Base-by-base conservation (phyloP, 2,888 invertebrate genomes). In the Heliconius aoede region DNA sequence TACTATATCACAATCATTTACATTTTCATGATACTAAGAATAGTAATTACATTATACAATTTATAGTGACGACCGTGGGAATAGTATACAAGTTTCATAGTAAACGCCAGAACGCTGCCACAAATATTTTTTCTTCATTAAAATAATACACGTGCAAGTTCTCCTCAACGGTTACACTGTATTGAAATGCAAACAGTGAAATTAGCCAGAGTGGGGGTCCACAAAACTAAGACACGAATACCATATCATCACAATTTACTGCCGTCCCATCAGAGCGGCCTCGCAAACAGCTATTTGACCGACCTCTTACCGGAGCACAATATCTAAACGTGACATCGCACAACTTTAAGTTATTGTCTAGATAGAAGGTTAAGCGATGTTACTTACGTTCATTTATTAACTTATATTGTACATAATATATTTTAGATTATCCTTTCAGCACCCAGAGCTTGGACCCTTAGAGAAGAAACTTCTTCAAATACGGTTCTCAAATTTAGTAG, bases 111-210 rank as follows among this genome's bases (percentile, higher is more conserved):
- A 24, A 64, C 64, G 64, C n/a, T 64, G 64, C 24, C 32, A 64
- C 64, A 64, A 64, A 64, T 36, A 60, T 36, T 24, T 60, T 60
- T 71, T 32, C 58, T 72, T 40, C 60, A 36, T 60, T 60, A 58
- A 71, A 36, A 60, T 60, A 60, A 72, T 36, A 55, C 72, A 72
- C 72, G 72, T 58, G 72, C 67, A n/a, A 58, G 32, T 28, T 71
- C 55, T 62, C 55, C 36, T 28, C 55, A 64, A 85, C 81, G 76
- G 55, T 82, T 80, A 81, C 72, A 80, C 82, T 77, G 79, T 82
- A 90, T 89, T 86, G 86, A 85, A 87, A 90, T 90, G 86, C 89
- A 89, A 85, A 88, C 86, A 85, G 88, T 87, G 87, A 86, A 87
- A 89, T 89, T 87, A 90, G 88, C 85, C 83, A 82, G 85, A 86